These are phyloP conservation scores for Phataginus tetradactyla DNA, from an alignment of 2,797 vertebrate species.

Conservation along the genomic window DNA sequence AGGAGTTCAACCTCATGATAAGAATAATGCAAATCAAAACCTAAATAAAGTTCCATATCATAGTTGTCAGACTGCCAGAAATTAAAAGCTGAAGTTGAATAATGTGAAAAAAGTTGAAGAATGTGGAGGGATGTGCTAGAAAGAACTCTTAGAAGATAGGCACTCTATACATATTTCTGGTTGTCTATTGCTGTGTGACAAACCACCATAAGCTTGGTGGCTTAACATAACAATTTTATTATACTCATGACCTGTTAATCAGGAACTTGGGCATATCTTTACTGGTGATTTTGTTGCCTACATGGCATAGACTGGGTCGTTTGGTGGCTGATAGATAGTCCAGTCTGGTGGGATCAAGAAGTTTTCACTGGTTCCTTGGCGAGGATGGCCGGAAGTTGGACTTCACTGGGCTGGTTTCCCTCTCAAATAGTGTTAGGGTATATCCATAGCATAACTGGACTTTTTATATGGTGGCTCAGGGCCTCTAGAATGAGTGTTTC, in stretches of 20 bases:
- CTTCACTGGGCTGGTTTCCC: background rate
- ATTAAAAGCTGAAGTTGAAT: background rate
- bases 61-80: background rate
- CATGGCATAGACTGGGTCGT: background rate
- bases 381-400: background rate
- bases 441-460: background rate
- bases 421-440: background rate
- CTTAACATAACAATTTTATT: background rate
- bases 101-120: background rate
- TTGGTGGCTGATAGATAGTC: background rate
- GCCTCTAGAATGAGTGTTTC: background rate
- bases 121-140: background rate
- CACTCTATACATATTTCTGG: background rate
- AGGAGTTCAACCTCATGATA: background rate
- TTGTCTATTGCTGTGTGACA: background rate
- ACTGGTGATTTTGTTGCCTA: background rate
- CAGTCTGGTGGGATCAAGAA: background rate
- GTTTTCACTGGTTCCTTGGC: background rate
- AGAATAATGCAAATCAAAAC: background rate
- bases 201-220: background rate
- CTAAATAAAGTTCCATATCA: background rate
- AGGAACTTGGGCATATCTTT: background rate
- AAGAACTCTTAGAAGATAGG: background rate
- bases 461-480: background rate
- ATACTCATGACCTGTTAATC: background rate